Percentiles rank a stretch among this genome's conserved stretches.
Conservation (phyloP, 2,888 invertebrate genomes). For the Pristionchus fissidentatus region DNA sequence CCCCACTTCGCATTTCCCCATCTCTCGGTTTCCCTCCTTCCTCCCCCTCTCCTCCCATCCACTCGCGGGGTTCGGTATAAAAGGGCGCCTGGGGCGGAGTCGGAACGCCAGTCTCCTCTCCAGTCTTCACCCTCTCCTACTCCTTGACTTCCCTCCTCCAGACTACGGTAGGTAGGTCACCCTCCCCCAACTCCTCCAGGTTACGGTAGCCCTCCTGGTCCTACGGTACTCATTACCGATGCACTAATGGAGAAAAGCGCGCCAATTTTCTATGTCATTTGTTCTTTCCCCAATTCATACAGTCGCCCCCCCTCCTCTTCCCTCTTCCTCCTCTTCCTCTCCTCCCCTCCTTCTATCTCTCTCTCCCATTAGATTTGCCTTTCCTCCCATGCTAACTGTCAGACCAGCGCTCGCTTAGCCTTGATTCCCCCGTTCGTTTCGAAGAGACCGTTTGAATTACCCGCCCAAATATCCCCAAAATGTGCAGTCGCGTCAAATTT, state of each 20-base stretch:
- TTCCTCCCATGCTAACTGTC: no score
- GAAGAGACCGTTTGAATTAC: neutral
- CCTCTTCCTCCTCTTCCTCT: neutral
- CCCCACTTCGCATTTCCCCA: neutral
- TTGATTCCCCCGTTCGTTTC: neutral
- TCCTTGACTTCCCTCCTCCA: neutral
- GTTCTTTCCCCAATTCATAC: no score
- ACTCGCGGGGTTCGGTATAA: conserved; percentile 25
- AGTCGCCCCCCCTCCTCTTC: neutral
- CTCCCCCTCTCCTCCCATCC: neutral
- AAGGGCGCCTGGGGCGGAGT: conserved; percentile 19
- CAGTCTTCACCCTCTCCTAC: neutral
- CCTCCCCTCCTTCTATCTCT: neutral
- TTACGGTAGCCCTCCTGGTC: no score
- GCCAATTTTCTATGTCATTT: neutral
- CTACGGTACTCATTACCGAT: no score
- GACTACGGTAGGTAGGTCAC: conserved; percentile 38
- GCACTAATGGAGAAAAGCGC: conserved; percentile 16
- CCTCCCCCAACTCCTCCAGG: neutral
- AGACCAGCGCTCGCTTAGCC: neutral
- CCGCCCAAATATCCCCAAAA: neutral
- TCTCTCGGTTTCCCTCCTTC: neutral
- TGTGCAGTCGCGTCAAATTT: conserved; percentile 39
- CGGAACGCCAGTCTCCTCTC: conserved; percentile 2
- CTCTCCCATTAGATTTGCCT: neutral